Percentiles rank a stretch among this genome's conserved stretches.
phyloP scores from a whole-genome alignment of 2,797 vertebrate species.

The Helarctos malayanus region DNA sequence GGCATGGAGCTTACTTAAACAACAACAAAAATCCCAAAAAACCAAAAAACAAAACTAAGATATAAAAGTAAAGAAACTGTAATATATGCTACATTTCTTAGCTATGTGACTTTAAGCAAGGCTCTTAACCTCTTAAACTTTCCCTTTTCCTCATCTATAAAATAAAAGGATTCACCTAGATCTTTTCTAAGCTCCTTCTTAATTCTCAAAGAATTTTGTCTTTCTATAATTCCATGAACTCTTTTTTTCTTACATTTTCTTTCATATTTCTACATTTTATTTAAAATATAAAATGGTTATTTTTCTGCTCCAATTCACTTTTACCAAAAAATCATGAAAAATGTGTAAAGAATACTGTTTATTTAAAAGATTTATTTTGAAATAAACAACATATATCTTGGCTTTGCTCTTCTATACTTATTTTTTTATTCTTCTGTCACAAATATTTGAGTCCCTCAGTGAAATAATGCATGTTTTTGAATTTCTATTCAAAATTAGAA shows the following conservation, averaged over 20 bases:
- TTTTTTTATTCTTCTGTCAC: slow-evolving; percentile 38
- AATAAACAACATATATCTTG: neutral
- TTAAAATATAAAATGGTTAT: slow-evolving; percentile 41
- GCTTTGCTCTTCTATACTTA: neutral
- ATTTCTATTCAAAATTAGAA: slow-evolving; percentile 57
- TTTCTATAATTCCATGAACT: neutral
- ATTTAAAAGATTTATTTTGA: slow-evolving; percentile 30
- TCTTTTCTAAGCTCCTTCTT: neutral
- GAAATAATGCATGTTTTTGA: slow-evolving; percentile 14
- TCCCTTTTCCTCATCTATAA: neutral
- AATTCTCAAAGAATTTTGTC: slow-evolving; percentile 3
- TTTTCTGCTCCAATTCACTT: slow-evolving; percentile 1
- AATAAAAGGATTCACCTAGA: neutral
- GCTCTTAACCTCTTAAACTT: neutral
- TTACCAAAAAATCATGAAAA: slow-evolving; percentile 63
- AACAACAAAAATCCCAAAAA: neutral
- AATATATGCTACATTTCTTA: neutral
- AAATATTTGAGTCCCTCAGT: slow-evolving; percentile 16
- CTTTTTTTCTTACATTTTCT: slow-evolving; percentile 22
- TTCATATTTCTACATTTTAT: slow-evolving; percentile 42
- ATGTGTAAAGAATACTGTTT: slow-evolving; percentile 9
- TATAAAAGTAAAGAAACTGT: neutral
- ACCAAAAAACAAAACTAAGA: neutral
- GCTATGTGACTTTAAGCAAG: neutral
- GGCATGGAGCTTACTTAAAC: neutral